These are phyloP conservation scores for Aplodontia rufa DNA, from an alignment of 2,113 vertebrate genomes.

Conservation along the genomic window DNA sequence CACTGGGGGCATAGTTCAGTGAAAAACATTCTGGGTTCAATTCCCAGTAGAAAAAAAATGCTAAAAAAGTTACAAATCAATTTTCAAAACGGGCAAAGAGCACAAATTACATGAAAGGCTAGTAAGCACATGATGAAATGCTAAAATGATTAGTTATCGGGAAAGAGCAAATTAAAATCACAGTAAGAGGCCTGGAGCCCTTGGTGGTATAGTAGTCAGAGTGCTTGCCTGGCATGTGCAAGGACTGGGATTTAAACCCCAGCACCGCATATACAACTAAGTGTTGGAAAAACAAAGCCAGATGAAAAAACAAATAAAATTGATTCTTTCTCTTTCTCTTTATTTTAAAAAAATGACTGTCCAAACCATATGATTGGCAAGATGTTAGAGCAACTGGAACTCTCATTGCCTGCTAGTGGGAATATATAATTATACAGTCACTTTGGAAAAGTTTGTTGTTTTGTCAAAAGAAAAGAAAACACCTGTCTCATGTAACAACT, in stretches of 20 bases:
- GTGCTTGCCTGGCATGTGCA: too few species aligned
- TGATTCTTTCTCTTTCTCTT: too few species aligned
- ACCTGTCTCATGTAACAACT: background rate
- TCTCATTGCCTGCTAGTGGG: background rate
- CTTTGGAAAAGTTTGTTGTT: background rate
- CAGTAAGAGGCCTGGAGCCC: too few species aligned
- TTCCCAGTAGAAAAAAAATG: background rate
- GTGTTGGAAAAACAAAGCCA: too few species aligned
- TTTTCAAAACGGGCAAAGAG: background rate
- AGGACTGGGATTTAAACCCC: too few species aligned
- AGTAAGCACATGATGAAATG: background rate
- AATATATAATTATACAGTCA: background rate
- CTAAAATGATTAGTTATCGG: background rate
- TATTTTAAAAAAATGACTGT: too few species aligned
- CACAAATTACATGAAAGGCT: background rate
- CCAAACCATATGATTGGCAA: background rate
- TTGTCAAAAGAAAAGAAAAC: background rate
- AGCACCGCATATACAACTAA: too few species aligned
- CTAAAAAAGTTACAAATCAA: background rate
- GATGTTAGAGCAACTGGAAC: background rate
- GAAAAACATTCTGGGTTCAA: background rate
- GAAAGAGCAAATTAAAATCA: background rate
- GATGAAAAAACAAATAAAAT: too few species aligned
- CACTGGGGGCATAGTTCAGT: background rate
- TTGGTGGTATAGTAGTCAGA: too few species aligned